Base-by-base conservation (phyloP, 64 coral and sea anemone genomes). In the Porites lutea region DNA sequence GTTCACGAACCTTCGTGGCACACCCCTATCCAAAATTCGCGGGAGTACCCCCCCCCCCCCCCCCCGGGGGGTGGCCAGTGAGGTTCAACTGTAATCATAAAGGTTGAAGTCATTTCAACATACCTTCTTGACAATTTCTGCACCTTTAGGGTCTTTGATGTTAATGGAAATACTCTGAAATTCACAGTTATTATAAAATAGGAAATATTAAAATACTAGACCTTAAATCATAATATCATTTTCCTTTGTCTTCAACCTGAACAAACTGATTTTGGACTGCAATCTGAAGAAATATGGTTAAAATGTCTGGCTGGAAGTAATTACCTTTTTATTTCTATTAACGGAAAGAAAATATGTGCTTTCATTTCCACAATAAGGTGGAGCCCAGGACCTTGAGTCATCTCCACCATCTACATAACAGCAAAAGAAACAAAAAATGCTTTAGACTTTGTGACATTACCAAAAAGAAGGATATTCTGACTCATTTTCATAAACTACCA, bases 321-420 rank as follows among this genome's bases (percentile, higher is more conserved):
- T 20, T 43, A 93, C 92, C 92, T 94, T 93, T 83, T 97, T 97
- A 57, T 97, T 97, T 78, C 95, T 90, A 53, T 98, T 98, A 3
- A 98, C 83, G 54, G 92, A 91, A 16, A 98, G 43, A 91, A 98
- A 98, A 82, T 98, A 98, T 49, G 96, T 94, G 68, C 96, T 98
- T 87, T 98, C 88, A 65, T 70, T 70, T 15, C 65, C 86, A 64
- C 86, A 75, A 87, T 91, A 98, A 78, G 96, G 96, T 37, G 96
- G 96, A 5, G 92, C 96, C 92, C 92, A 98, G 59, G 89, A 91
- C 88, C 96, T 91, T 50, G 96, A 94, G 47, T 98, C 96, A 98
- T 98, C 96, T 83, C 96, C 92, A 83, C 23, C 53, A 1, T 84
- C 96, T 96, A 61, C 68, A 72, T 2, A 57, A 60, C n/a, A 48